A percentile compares a stretch with the other conserved stretches of the same genome.
Conservation (phyloP, 2,888 invertebrate species). For the Rhorus exstirpatorius region DNA sequence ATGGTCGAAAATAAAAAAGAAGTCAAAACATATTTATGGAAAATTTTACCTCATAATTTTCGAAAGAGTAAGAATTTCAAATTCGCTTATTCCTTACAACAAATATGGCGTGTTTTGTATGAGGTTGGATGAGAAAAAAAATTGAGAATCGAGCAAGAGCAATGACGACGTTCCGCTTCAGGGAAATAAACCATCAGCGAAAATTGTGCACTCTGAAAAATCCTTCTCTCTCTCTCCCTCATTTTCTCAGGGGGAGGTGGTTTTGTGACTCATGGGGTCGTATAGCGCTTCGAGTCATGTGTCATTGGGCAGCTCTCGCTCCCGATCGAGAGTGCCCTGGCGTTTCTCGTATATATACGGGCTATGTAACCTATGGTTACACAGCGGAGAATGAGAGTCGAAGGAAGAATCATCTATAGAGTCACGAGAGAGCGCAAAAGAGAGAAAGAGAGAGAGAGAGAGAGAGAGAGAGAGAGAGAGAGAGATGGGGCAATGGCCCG, state of each 20-base stretch:
- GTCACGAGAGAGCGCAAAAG: no score
- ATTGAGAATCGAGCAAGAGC: not conserved
- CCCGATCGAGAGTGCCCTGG: slow-evolving; percentile 79
- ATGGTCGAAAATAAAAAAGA: not conserved
- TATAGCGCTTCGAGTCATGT: slow-evolving; percentile 83
- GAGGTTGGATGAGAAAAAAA: not conserved
- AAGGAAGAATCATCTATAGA: slow-evolving; percentile 70
- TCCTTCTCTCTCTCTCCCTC: slow-evolving; percentile 28
- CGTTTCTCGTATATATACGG: slow-evolving; percentile 59
- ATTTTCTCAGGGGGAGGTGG: slow-evolving; percentile 50
- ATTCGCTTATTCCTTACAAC: no score
- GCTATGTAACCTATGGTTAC: slow-evolving; percentile 44
- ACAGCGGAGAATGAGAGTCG: slow-evolving; percentile 77
- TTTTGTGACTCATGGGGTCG: slow-evolving; percentile 68
- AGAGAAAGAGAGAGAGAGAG: no score
- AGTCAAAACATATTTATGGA: not conserved
- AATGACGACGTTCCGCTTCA: slow-evolving; percentile 27
- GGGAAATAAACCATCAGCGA: slow-evolving; percentile 36
- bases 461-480: slow-evolving; percentile 75
- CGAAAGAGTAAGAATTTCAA: no score
- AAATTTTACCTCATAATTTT: no score
- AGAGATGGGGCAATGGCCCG: slow-evolving; percentile 84
- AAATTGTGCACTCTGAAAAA: slow-evolving; percentile 44
- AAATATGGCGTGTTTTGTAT: not conserved
- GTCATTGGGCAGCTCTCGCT: slow-evolving; percentile 83